Percentiles rank a stretch among this genome's conserved stretches.
Evolutionary conservation across 2,888 invertebrate genomes (phyloP).

Genomic region (Lordiphosa andalusiaca): DNA sequence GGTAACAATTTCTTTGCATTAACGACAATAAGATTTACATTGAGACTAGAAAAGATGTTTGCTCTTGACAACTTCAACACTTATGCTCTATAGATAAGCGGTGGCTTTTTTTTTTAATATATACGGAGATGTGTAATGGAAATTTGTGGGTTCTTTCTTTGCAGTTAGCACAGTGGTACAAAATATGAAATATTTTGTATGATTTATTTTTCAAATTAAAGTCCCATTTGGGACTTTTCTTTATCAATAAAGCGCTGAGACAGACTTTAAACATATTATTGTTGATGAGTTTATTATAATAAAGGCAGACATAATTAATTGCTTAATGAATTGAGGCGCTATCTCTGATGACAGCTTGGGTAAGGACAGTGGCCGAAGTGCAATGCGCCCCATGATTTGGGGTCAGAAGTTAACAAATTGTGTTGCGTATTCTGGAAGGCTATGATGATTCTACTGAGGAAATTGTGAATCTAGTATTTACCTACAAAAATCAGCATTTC

Average conservation of each 20-base stretch:
- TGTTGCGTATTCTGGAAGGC: no score
- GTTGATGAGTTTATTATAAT: slow-evolving; percentile 9
- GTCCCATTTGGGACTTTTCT: slow-evolving; percentile 15
- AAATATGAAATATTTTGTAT: slow-evolving; percentile 8
- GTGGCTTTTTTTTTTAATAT: slow-evolving; percentile 1
- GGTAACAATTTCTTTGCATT: background rate
- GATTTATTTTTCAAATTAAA: slow-evolving; percentile 36
- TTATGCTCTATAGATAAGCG: slow-evolving; percentile 18
- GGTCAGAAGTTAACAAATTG: no score
- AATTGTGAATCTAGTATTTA: no score
- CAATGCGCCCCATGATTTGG: no score
- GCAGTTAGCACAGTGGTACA: slow-evolving; percentile 17
- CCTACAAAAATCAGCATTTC: no score
- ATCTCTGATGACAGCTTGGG: background rate
- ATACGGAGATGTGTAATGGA: background rate
- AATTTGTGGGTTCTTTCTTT: background rate
- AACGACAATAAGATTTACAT: slow-evolving; percentile 4
- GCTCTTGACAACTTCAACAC: slow-evolving; percentile 4
- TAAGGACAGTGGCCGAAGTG: background rate
- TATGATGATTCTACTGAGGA: no score
- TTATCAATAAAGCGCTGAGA: slow-evolving; percentile 24
- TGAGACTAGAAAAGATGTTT: slow-evolving; percentile 11
- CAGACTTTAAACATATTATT: slow-evolving; percentile 18
- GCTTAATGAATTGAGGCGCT: slow-evolving; percentile 6
- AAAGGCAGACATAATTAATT: slow-evolving; percentile 14